Base-by-base conservation (phyloP, 2,797 vertebrate species). In the Acanthurus leucopareius region DNA sequence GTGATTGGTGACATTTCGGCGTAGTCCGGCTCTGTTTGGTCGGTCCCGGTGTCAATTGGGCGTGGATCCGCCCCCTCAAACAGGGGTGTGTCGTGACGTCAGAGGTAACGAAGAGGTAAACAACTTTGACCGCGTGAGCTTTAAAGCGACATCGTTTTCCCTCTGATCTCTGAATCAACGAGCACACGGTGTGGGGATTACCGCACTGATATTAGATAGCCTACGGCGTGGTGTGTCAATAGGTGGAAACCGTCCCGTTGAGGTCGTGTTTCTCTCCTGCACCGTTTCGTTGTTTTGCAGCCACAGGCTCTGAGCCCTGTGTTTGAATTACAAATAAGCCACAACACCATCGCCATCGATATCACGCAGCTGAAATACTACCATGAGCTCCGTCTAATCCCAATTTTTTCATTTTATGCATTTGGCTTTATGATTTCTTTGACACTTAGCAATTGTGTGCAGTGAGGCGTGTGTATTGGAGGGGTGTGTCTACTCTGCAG, bases 1-100 rank as follows among this genome's bases (percentile, higher is more conserved):
- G 62, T 85, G 88, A 69, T 95, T 94, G 93, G 94, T 77, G 60
- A 73, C 71, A 63, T 57, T 65, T 42, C 60, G 42, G 57, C 28
- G 42, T n/a, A 77, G 78, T 51, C 44, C 64, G 9, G n/a, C 77
- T 68, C 38, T 79, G 82, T 45, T 93, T 93, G 92, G 93, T 82
- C 74, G 1, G n/a, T 22, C 20, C 47, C 54, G 35, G 56, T 89
- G 95, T 83, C 87, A 75, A 28, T 95, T 75, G 90, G 65, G 11
- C n/a, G 45, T 13, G 61, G 82, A 5, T 4, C 85, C 86, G 80
- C 89, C 91, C 92, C 69, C 77, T 91, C 83, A 93, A 94, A 93
- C 88, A 93, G 95, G 95, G 95, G 95, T 96, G 95, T 96, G 95
- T 96, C 95, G 79, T 95, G 94, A 96, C 95, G 95, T 96, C 95